A percentile compares a stretch with the other conserved stretches of the same genome.
phyloP scores from a whole-genome alignment of 23 tunicate species.

The Diplosoma virens region DNA sequence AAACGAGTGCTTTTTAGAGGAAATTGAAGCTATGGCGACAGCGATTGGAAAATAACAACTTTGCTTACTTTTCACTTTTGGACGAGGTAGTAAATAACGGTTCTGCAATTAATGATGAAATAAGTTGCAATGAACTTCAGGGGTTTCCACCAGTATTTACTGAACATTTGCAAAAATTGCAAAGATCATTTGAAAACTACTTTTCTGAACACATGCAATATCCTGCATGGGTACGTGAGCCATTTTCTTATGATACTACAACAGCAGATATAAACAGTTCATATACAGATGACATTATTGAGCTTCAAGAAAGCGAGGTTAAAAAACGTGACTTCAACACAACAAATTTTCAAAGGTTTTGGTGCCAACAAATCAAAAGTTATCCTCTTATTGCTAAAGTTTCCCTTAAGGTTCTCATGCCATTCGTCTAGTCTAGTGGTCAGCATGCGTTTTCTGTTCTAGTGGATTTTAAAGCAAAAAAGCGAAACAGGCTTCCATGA shows the following conservation, averaged over 20 bases:
- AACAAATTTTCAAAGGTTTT: neutral
- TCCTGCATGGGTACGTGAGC: neutral
- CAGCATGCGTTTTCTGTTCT: neutral
- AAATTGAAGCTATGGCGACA: neutral
- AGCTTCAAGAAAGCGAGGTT: constrained; percentile 2
- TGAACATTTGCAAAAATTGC: constrained; percentile 1
- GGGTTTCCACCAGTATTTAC: neutral
- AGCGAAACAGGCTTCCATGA: neutral
- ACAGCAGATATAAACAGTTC: constrained; percentile 7
- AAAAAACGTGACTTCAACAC: too few species aligned
- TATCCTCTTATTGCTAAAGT: neutral
- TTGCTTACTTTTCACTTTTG: neutral
- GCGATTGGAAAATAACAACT: too few species aligned
- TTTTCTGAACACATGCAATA: neutral
- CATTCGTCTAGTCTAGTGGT: neutral
- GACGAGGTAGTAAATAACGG: neutral
- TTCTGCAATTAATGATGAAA: neutral
- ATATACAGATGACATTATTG: neutral
- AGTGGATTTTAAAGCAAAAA: neutral
- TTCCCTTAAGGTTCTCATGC: neutral
- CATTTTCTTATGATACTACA: neutral
- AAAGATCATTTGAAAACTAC: neutral
- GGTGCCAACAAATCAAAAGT: neutral
- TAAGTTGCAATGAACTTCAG: neutral
- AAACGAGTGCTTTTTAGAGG: too few species aligned